Evolutionary conservation across 2,888 invertebrate species (phyloP).

Genomic region (Flexamia atlantica): DNA sequence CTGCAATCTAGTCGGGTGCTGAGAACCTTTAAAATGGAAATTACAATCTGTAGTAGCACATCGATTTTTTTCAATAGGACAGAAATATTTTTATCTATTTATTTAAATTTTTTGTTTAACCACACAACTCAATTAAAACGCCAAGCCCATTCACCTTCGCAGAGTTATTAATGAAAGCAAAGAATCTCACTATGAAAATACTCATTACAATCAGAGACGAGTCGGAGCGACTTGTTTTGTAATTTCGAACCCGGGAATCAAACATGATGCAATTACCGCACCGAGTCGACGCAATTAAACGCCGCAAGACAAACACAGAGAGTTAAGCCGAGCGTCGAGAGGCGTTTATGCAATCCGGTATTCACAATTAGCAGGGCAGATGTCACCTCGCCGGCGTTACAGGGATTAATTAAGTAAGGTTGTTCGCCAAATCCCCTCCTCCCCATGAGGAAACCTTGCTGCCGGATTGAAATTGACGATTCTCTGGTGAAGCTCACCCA

Average conservation of each 20-base stretch:
- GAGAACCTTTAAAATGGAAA: no score
- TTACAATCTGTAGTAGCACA: no score
- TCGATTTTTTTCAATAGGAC: no score
- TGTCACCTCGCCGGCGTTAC: constrained; percentile 44
- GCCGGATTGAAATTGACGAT: constrained; percentile 2
- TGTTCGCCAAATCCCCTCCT: constrained; percentile 27
- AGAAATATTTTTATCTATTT: no score
- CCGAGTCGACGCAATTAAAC: constrained; percentile 38
- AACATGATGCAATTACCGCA: constrained; percentile 46
- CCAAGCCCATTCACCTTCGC: no score
- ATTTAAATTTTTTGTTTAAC: no score
- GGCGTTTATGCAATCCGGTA: constrained; percentile 50
- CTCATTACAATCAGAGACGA: neutral
- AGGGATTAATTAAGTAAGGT: constrained; percentile 46
- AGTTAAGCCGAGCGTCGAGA: constrained; percentile 6
- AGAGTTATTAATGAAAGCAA: no score
- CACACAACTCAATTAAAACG: no score
- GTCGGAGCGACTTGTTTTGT: constrained; percentile 2
- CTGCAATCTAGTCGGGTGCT: no score
- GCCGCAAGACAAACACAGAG: constrained; percentile 36
- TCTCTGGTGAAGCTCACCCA: neutral
- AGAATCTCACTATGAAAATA: no score
- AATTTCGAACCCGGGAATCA: constrained; percentile 1
- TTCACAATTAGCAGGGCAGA: constrained; percentile 56
- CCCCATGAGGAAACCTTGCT: neutral